These are phyloP conservation scores for Aramus guarauna DNA, from an alignment of 2,113 vertebrate species.

Conservation along the genomic window DNA sequence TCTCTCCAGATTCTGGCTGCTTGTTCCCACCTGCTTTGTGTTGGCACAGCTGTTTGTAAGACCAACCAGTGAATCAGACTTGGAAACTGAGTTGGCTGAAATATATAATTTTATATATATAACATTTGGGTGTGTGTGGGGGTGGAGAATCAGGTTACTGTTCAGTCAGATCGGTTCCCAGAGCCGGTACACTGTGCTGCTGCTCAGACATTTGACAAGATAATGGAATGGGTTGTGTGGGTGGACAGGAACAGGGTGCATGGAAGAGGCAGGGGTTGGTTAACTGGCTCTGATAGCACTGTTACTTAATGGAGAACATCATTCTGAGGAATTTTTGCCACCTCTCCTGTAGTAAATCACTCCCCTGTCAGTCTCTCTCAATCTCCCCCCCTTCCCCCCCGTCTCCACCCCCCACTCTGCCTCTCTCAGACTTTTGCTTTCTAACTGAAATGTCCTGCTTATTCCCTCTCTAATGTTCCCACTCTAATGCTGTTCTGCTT, in stretches of 20 bases:
- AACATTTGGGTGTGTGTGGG: neutral
- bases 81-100: neutral
- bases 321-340: neutral
- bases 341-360: neutral
- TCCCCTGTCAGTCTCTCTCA: neutral
- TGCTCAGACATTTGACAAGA: constrained; percentile 5
- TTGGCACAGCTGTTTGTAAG: constrained; percentile 28
- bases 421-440: neutral
- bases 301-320: neutral
- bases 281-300: neutral
- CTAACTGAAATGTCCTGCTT: neutral
- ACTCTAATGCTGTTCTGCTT: neutral
- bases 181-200: neutral
- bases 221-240: neutral
- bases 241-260: constrained; percentile 10
- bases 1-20: neutral
- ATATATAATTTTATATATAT: constrained; percentile 18
- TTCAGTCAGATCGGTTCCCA: neutral
- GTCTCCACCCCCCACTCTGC: accelerated
- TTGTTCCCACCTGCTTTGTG: constrained; percentile 38
- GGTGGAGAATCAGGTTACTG: constrained; percentile 24
- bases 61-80: neutral
- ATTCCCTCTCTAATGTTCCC: neutral
- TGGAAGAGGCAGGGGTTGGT: neutral
- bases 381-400: too few species aligned